phyloP scores from a whole-genome alignment of 2,797 vertebrate genomes.

The Alosa sapidissima region DNA sequence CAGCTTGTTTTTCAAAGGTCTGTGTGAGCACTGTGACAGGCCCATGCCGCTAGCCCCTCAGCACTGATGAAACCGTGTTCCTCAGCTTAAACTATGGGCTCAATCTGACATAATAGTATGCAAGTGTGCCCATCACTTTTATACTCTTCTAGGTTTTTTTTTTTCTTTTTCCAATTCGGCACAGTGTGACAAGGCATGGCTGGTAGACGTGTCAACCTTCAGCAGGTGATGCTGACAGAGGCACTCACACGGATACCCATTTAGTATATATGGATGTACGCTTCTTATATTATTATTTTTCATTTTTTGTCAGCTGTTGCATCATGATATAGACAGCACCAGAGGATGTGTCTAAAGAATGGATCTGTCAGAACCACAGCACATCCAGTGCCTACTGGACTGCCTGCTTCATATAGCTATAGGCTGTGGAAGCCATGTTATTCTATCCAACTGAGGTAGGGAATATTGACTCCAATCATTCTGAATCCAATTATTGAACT shows the following conservation, averaged over 20 bases:
- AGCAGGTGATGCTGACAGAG: conserved; percentile 16
- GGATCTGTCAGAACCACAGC: not conserved
- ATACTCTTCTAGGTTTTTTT: not conserved
- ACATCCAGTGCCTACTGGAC: not conserved
- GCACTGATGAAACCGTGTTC: not conserved
- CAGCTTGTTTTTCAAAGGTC: not conserved
- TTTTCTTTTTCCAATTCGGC: not conserved
- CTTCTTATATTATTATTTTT: not conserved
- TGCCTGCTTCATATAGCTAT: not conserved
- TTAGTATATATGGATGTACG: not conserved
- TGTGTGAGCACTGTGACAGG: not conserved
- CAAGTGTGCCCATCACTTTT: conserved; percentile 50
- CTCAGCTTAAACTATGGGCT: not conserved
- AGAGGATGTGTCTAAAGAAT: not conserved
- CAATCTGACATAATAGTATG: conserved; percentile 56
- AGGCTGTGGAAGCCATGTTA: not conserved
- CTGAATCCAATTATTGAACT: too few species aligned
- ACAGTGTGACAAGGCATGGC: not conserved
- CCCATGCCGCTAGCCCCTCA: not conserved
- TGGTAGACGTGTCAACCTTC: not conserved
- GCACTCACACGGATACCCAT: not conserved
- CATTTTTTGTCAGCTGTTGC: not conserved
- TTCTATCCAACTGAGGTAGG: not conserved
- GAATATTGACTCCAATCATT: not conserved
- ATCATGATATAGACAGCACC: conserved; percentile 3